Base-by-base conservation (phyloP, 2,888 invertebrate species). In the Hanleya hanleyi region DNA sequence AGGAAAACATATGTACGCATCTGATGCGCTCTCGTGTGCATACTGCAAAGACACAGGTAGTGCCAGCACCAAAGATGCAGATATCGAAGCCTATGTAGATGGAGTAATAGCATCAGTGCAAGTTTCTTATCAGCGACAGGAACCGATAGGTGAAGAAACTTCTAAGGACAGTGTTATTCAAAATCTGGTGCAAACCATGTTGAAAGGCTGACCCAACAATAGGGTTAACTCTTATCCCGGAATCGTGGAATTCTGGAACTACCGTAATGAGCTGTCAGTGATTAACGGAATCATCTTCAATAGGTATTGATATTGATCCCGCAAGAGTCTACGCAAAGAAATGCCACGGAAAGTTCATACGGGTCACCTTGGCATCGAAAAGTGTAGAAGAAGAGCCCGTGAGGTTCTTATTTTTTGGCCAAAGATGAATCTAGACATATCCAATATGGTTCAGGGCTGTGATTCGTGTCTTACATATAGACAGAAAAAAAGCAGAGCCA, bases 1-100 rank as follows among this genome's bases (percentile, higher is more conserved):
- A 26, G 70, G 70, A 26, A 70, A 65, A 49, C 35, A 49, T n/a
- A 70, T 70, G 65, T 65, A 61, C 35, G 32, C 49, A 18, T 41
- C 70, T 15, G 70, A 70, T 41, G 33, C 65, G 22, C 32, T 69
- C 12, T 69, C 69, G 15, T 22, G 69, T 7, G 47, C 47, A 15
- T 41, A 41, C 47, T 41, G 47, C 47, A 41, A 41, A n/a, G 47
- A 41, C n/a, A 41, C 47, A 41, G 47, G 47, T n/a, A n/a, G n/a
- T 15, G 12, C 47, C 12, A n/a, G 12, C n/a, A n/a, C 47, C n/a
- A 41, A 15, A 15, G 47, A 41, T 15, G 47, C 12, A 41, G 47
- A 41, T 12, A n/a, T 41, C n/a, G 12, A 41, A 15, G 47, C 47
- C n/a, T 41, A 41, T n/a, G 47, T 41, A n/a, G 47, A 41, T 41